phyloP scores from a whole-genome alignment of 2,113 vertebrate genomes.

The Scomber colias region DNA sequence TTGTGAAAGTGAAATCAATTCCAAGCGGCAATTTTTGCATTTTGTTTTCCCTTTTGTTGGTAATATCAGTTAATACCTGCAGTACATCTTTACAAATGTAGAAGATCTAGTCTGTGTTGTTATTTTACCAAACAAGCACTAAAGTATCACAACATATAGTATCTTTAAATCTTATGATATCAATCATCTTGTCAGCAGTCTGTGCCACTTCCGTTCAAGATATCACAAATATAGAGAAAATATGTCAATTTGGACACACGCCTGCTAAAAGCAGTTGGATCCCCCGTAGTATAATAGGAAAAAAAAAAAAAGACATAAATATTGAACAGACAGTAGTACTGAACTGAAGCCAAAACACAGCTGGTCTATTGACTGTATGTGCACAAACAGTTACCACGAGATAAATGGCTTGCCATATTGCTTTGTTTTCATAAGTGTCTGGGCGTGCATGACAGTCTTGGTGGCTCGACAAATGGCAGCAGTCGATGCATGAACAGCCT shows the following conservation, averaged over 20 bases:
- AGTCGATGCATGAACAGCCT: slow-evolving; percentile 34
- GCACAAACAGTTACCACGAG: slow-evolving; percentile 4
- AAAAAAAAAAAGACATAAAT: too few relatives aligned
- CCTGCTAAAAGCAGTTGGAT: neutral
- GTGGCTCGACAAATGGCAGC: slow-evolving; percentile 15
- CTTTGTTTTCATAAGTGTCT: slow-evolving; percentile 4
- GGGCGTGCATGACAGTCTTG: neutral
- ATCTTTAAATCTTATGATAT: neutral
- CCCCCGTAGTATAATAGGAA: neutral
- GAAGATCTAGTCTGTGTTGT: too few relatives aligned
- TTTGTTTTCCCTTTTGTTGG: too few relatives aligned
- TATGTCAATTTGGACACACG: neutral
- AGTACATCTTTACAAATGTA: neutral
- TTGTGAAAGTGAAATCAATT: neutral
- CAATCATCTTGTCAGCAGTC: neutral
- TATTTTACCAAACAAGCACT: too few relatives aligned
- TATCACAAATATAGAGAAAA: slow-evolving; percentile 8
- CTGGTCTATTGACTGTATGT: slow-evolving; percentile 9
- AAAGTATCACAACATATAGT: neutral
- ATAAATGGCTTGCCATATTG: slow-evolving; percentile 17
- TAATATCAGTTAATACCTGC: neutral
- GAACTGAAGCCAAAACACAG: neutral
- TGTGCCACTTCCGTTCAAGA: neutral
- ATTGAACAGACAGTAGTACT: neutral
- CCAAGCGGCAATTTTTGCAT: neutral